Conservation (phyloP, 1,140 invertebrate species). For the Drosophila biarmipes region DNA sequence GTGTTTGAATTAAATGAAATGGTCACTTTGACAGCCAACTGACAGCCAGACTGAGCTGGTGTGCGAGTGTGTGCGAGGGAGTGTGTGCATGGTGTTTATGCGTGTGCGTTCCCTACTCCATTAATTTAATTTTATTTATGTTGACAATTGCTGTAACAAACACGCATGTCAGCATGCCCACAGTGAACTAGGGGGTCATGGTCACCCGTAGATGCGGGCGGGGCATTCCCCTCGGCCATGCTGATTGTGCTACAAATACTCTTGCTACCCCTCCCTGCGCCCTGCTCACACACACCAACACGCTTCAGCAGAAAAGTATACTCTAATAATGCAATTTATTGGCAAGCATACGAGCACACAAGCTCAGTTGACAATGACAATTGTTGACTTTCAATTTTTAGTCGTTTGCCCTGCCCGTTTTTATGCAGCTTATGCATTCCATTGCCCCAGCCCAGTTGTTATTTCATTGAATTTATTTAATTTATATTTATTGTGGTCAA, state of each 20-base stretch:
- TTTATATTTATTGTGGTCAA: constrained; percentile 66
- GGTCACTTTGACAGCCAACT: constrained; percentile 77
- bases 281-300: constrained; percentile 6
- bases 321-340: constrained; percentile 82
- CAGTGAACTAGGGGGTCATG: constrained; percentile 28
- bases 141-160: constrained; percentile 75
- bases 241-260: constrained; percentile 73
- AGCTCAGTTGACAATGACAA: constrained; percentile 71
- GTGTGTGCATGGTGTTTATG: constrained; percentile 14
- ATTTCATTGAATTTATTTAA: constrained; percentile 70
- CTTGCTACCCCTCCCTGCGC: constrained; percentile 25
- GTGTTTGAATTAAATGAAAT: constrained; percentile 72
- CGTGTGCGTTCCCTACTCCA: constrained; percentile 36
- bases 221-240: constrained; percentile 31
- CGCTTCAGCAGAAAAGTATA: constrained; percentile 36
- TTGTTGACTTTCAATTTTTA: constrained; percentile 69
- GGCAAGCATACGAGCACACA: constrained; percentile 39
- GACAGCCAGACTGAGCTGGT: constrained; percentile 51
- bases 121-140: constrained; percentile 83
- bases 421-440: constrained; percentile 36
- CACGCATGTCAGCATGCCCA: constrained; percentile 33
- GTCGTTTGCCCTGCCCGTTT: constrained; percentile 29
- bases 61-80: constrained; percentile 9
- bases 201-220: constrained; percentile 14
- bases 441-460: constrained; percentile 15